Conservation (phyloP, 2,113 vertebrate species). For the Stegastes partitus region DNA sequence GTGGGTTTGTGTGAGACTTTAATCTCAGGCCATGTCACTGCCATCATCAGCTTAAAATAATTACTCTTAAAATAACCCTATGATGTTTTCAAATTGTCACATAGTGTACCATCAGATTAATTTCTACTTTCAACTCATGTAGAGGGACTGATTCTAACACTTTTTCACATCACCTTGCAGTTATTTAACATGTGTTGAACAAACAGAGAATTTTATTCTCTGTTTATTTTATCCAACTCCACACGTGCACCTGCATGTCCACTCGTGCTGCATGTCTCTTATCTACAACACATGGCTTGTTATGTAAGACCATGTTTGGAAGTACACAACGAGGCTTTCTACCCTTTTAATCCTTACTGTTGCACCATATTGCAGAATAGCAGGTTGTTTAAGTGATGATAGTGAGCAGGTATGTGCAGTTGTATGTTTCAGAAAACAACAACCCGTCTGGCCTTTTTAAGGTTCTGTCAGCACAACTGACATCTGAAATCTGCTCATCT, state of each 20-base stretch:
- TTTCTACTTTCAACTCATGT: no score
- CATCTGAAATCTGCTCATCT: no score
- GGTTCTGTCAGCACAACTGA: no score
- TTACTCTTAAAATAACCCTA: not conserved
- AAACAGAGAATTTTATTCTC: not conserved
- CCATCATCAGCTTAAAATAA: not conserved
- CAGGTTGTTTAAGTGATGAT: not conserved
- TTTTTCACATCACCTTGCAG: no score
- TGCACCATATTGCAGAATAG: not conserved
- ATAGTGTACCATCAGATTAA: not conserved
- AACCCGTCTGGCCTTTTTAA: no score
- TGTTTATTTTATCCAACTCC: no score
- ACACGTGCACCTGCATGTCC: not conserved
- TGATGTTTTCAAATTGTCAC: not conserved
- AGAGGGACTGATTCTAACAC: no score
- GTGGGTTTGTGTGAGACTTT: no score
- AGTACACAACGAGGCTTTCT: not conserved
- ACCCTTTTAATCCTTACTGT: not conserved
- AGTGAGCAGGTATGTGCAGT: no score
- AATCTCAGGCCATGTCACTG: no score
- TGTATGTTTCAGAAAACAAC: no score
- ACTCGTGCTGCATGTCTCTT: slow-evolving; percentile 6
- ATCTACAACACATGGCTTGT: slow-evolving; percentile 11
- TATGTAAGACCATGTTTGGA: slow-evolving; percentile 9
- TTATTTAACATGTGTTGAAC: not conserved